phyloP scores from a whole-genome alignment of 2,888 invertebrate genomes.

The Ochlodes sylvanus region DNA sequence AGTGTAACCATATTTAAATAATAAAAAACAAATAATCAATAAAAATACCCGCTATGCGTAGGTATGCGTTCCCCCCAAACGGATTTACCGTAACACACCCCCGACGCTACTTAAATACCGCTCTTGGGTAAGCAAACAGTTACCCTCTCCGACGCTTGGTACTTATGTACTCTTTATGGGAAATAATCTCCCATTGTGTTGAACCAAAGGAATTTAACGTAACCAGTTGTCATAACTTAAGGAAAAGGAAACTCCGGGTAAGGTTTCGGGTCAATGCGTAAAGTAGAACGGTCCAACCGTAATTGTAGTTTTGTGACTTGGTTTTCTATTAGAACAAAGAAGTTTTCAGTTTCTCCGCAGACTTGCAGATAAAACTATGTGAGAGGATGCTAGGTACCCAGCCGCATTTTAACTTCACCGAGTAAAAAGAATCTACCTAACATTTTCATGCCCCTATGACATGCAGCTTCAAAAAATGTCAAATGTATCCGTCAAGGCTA shows the following conservation, averaged over 20 bases:
- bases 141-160: constrained; percentile 4
- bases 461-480: too few relatives aligned
- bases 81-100: constrained; percentile 17
- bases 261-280: not conserved
- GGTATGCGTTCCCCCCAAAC: not conserved
- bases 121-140: constrained; percentile 17
- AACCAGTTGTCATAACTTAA: constrained; percentile 22
- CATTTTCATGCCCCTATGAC: too few relatives aligned
- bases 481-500: too few relatives aligned
- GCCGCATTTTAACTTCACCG: too few relatives aligned
- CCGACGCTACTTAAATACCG: constrained; percentile 22
- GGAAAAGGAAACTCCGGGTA: not conserved
- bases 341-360: too few relatives aligned
- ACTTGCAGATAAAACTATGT: too few relatives aligned
- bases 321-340: not conserved
- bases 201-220: constrained; percentile 16
- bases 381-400: too few relatives aligned
- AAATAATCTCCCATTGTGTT: constrained; percentile 30
- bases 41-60: too few relatives aligned
- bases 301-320: constrained; percentile 2
- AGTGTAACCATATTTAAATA: too few relatives aligned
- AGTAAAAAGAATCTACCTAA: too few relatives aligned
- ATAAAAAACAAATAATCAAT: too few relatives aligned
- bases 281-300: not conserved
- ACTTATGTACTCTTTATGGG: constrained; percentile 29